Evolutionary conservation across 2,888 invertebrate species (phyloP).

Genomic region (Drosophila anomelani): DNA sequence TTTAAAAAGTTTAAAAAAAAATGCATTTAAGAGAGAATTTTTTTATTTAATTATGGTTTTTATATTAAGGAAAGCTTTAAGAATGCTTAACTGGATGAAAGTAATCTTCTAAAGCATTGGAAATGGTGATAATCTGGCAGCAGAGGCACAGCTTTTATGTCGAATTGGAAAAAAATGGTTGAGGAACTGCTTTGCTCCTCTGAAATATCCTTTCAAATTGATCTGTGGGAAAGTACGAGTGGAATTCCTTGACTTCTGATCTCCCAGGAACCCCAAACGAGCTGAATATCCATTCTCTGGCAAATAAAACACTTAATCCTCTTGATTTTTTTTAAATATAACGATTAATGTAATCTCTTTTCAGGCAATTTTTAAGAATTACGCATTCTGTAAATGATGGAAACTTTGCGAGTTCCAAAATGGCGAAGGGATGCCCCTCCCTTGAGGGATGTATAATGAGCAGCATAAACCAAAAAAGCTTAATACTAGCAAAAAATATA

Average conservation of each 20-base stretch:
- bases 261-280: not conserved
- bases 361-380: slow-evolving; percentile 45
- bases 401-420: slow-evolving; percentile 1
- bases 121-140: not conserved
- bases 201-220: too few relatives aligned
- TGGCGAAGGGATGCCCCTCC: slow-evolving; percentile 12
- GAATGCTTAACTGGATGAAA: not conserved
- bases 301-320: not conserved
- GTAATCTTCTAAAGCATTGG: not conserved
- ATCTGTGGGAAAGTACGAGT: not conserved
- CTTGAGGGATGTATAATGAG: slow-evolving; percentile 31
- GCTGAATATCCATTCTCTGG: not conserved
- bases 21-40: not conserved
- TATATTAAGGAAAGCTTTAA: not conserved
- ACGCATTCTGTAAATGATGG: slow-evolving; percentile 26
- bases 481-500: slow-evolving; percentile 36
- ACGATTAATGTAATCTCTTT: slow-evolving; percentile 76
- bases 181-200: not conserved
- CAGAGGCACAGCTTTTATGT: too few relatives aligned
- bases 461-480: slow-evolving; percentile 18
- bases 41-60: not conserved
- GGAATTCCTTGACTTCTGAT: not conserved
- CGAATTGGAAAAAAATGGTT: too few relatives aligned
- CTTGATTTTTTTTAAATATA: slow-evolving; percentile 49
- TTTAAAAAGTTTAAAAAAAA: not conserved